Percentiles rank a stretch among this genome's conserved stretches.
Evolutionary conservation across 2,113 vertebrate genomes (phyloP).

Genomic region (Ophthalmolycus amberensis): DNA sequence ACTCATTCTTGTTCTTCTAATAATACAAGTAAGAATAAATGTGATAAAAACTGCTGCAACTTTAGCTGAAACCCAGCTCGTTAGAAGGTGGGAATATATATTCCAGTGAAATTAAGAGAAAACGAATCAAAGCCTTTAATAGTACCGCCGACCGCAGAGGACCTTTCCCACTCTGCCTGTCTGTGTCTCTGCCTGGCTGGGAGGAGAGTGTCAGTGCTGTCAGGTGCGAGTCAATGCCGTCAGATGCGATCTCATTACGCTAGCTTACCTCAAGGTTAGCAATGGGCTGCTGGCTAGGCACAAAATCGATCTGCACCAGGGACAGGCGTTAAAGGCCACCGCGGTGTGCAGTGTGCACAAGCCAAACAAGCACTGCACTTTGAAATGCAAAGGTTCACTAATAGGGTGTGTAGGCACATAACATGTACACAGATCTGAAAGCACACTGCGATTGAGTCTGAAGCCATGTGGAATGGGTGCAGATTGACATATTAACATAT

Average conservation of each 20-base stretch:
- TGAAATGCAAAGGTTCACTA: slow-evolving; percentile 61
- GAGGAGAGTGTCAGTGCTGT: slow-evolving; percentile 70
- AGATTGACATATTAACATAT: slow-evolving; percentile 21
- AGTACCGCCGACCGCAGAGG: slow-evolving; percentile 32
- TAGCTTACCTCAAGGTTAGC: slow-evolving; percentile 83
- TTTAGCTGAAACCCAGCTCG: background rate
- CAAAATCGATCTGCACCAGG: slow-evolving; percentile 77
- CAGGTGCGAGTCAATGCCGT: slow-evolving; percentile 80
- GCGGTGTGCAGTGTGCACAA: slow-evolving; percentile 17
- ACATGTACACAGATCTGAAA: slow-evolving; percentile 33
- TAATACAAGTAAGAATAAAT: background rate
- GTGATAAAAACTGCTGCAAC: background rate
- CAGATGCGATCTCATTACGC: slow-evolving; percentile 83
- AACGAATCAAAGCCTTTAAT: slow-evolving; percentile 30
- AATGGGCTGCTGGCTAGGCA: slow-evolving; percentile 74
- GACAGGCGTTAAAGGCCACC: slow-evolving; percentile 72
- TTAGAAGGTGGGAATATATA: background rate
- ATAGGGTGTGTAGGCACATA: slow-evolving; percentile 15
- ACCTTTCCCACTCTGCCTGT: slow-evolving; percentile 50
- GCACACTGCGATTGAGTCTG: background rate
- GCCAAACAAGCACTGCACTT: slow-evolving; percentile 54
- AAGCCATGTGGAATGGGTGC: background rate
- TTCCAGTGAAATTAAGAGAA: slow-evolving; percentile 17
- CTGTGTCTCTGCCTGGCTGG: slow-evolving; percentile 46
- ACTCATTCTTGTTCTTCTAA: background rate